Evolutionary conservation across 92 coral and sea anemone species (phyloP).

Genomic region (Porites lobata): DNA sequence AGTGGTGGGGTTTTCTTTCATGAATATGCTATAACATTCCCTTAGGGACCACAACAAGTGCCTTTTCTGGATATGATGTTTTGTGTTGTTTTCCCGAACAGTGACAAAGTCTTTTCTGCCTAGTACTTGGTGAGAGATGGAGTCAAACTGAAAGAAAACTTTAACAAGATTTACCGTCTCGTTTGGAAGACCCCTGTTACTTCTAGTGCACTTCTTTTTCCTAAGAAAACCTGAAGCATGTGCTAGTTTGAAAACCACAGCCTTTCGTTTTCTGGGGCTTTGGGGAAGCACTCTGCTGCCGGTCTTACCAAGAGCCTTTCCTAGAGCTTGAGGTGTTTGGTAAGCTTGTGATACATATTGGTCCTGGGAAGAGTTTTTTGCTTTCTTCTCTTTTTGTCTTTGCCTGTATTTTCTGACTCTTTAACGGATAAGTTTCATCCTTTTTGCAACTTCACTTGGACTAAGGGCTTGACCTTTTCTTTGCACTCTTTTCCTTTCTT

Average conservation of each 20-base stretch:
- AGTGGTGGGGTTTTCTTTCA: constrained; percentile 55
- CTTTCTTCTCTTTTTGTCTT: constrained; percentile 16
- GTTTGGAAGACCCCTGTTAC: too few species aligned
- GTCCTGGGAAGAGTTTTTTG: not conserved
- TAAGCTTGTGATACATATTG: constrained; percentile 6
- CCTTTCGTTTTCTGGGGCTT: too few species aligned
- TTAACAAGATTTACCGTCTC: constrained; percentile 38
- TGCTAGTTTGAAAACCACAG: too few species aligned
- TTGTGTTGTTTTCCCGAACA: constrained; percentile 17
- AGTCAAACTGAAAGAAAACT: constrained; percentile 32
- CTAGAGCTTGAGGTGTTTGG: too few species aligned
- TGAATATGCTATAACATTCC: constrained; percentile 55
- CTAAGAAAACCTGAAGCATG: too few species aligned
- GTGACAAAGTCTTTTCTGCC: constrained; percentile 63
- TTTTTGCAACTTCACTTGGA: constrained; percentile 36
- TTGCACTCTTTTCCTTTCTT: constrained; percentile 50
- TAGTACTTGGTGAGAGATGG: constrained; percentile 65
- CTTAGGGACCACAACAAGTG: constrained; percentile 57
- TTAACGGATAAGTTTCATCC: constrained; percentile 46
- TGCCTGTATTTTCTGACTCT: constrained; percentile 45
- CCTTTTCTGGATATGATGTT: constrained; percentile 71
- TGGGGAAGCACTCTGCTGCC: too few species aligned
- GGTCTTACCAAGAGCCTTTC: too few species aligned
- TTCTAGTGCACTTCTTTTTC: too few species aligned
- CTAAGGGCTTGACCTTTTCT: constrained; percentile 19